These are phyloP conservation scores for Danio albolineatus DNA, from an alignment of 2,797 vertebrate genomes.

Conservation along the genomic window DNA sequence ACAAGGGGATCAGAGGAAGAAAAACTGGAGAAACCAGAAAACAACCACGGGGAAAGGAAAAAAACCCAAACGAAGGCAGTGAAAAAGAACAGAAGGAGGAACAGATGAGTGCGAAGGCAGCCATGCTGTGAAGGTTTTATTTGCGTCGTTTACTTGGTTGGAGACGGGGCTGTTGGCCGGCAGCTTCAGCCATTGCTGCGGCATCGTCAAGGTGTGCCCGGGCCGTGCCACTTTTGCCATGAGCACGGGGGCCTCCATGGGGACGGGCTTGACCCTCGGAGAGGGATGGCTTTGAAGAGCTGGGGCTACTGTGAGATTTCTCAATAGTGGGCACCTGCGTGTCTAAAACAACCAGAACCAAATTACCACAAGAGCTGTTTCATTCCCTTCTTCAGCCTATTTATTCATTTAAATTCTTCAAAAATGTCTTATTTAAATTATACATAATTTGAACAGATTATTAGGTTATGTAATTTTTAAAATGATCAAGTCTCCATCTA, in stretches of 20 bases:
- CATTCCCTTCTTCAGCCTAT: constrained; percentile 55
- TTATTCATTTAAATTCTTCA: constrained; percentile 18
- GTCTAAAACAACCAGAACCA: constrained; percentile 89
- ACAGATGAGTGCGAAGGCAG: constrained; percentile 94
- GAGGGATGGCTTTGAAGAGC: constrained; percentile 92
- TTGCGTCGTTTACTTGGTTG: constrained; percentile 99
- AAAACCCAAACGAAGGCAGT: constrained; percentile 42
- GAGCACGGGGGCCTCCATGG: constrained; percentile 89
- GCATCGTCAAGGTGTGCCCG: constrained; percentile 92
- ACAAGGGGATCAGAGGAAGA: constrained; percentile 69
- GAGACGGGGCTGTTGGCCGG: constrained; percentile 86
- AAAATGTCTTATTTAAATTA: constrained; percentile 7
- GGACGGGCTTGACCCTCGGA: constrained; percentile 95
- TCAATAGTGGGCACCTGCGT: constrained; percentile 96
- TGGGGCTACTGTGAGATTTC: constrained; percentile 98
- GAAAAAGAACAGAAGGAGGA: constrained; percentile 77
- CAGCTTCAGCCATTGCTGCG: constrained; percentile 90
- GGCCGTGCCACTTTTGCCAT: constrained; percentile 91
- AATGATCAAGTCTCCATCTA: constrained; percentile 35
- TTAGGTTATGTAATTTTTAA: constrained; percentile 32
- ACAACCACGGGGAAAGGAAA: constrained; percentile 18
- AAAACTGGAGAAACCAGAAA: constrained; percentile 62
- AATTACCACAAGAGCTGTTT: constrained; percentile 70
- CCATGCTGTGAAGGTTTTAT: constrained; percentile 98
- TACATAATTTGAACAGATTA: background rate